Evolutionary conservation across 2,888 invertebrate genomes (phyloP).

Genomic region (Psylliodes chrysocephalus): DNA sequence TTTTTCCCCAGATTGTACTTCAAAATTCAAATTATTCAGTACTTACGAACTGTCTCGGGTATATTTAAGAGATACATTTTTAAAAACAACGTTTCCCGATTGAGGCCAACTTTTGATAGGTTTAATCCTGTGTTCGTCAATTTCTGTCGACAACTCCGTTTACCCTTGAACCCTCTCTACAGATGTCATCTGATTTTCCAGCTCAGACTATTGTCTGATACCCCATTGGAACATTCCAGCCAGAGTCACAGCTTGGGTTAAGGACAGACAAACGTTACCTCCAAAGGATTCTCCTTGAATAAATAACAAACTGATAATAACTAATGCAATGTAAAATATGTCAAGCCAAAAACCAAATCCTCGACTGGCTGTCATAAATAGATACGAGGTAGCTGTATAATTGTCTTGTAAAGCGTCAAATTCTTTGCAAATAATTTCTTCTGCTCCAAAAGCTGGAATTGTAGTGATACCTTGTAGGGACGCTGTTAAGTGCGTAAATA

Average conservation of each 20-base stretch:
- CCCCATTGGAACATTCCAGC: constrained; percentile 84
- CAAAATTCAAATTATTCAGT: constrained; percentile 60
- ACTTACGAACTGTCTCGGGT: constrained; percentile 75
- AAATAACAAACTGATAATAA: constrained; percentile 66
- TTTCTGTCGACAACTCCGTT: constrained; percentile 73
- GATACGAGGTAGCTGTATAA: constrained; percentile 79
- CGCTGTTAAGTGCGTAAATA: constrained; percentile 79
- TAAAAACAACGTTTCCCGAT: constrained; percentile 74
- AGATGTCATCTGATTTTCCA: constrained; percentile 83
- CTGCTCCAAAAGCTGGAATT: constrained; percentile 76
- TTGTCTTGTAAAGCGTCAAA: constrained; percentile 72
- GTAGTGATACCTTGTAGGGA: constrained; percentile 82
- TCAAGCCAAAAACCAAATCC: constrained; percentile 79
- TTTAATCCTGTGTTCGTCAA: constrained; percentile 26
- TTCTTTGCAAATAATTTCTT: constrained; percentile 70
- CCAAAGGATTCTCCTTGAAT: constrained; percentile 62
- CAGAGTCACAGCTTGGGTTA: constrained; percentile 57
- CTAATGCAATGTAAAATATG: constrained; percentile 71
- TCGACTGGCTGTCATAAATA: constrained; percentile 71
- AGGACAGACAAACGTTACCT: constrained; percentile 26
- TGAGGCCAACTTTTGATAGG: constrained; percentile 73
- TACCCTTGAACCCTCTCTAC: constrained; percentile 92
- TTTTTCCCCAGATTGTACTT: constrained; percentile 74
- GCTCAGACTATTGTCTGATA: constrained; percentile 68
- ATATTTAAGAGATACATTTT: constrained; percentile 77